Percentiles rank a stretch among this genome's conserved stretches.
Conservation (phyloP, 2,797 vertebrate genomes). For the Schizopygopsis malacanthus region DNA sequence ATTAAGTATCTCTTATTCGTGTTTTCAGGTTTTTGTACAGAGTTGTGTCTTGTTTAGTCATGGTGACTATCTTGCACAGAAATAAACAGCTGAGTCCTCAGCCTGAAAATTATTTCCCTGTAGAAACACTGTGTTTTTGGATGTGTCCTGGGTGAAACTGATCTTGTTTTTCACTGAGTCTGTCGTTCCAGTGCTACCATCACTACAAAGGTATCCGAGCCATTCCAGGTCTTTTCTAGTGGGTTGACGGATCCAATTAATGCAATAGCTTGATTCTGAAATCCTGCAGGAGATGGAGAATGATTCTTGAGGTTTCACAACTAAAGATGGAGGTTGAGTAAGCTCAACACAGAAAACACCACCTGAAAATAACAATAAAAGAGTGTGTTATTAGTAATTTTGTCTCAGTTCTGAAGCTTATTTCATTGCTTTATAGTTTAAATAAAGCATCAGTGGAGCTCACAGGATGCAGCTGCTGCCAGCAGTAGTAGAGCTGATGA, state of each 20-base stretch:
- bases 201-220: background rate
- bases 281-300: slow-evolving; percentile 8
- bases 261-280: background rate
- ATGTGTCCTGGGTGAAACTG: background rate
- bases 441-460: background rate
- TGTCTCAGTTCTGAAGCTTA: background rate
- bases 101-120: background rate
- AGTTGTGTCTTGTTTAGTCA: background rate
- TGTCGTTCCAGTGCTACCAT: background rate
- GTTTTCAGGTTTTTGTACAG: background rate
- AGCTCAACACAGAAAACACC: slow-evolving; percentile 10
- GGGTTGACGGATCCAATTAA: slow-evolving; percentile 26
- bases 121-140: slow-evolving; percentile 24
- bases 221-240: slow-evolving; percentile 35
- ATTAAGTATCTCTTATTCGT: too few relatives aligned
- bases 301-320: slow-evolving; percentile 2
- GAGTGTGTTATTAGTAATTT: background rate
- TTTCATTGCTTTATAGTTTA: background rate
- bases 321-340: slow-evolving; percentile 19
- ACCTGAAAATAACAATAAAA: background rate
- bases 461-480: slow-evolving; percentile 7
- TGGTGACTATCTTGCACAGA: background rate
- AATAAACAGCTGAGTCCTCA: background rate
- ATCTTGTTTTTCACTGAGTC: background rate
- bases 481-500: slow-evolving; percentile 5